phyloP scores from a whole-genome alignment of 2,888 invertebrate species.

The Heteromurus nitidus region DNA sequence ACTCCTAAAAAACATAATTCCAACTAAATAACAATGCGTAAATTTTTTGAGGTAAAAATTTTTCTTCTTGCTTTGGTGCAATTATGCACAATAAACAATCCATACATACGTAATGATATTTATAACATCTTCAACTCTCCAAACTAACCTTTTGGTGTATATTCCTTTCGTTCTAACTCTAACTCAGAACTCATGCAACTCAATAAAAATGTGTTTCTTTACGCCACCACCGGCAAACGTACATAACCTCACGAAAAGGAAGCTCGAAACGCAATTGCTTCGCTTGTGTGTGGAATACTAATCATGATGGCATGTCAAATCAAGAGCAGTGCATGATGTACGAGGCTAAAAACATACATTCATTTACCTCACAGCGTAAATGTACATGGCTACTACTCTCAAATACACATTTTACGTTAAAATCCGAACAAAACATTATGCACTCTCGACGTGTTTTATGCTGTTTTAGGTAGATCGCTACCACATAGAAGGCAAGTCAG shows the following conservation, averaged over 20 bases:
- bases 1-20: conserved; percentile 6
- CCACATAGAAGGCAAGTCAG: too few species aligned
- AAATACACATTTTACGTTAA: neutral
- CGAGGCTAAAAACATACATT: conserved; percentile 10
- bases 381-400: neutral
- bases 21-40: conserved; percentile 35
- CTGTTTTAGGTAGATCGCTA: too few species aligned
- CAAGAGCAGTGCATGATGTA: conserved; percentile 2
- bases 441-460: too few species aligned
- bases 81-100: conserved; percentile 56
- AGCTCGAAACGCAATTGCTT: neutral
- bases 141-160: too few species aligned
- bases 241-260: neutral
- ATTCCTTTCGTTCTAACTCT: neutral
- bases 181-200: too few species aligned
- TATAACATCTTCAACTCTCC: neutral
- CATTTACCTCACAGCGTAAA: neutral
- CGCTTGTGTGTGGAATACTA: conserved; percentile 30
- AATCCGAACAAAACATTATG: too few species aligned
- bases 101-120: conserved; percentile 24
- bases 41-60: conserved; percentile 41
- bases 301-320: conserved; percentile 40
- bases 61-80: conserved; percentile 21
- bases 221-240: too few species aligned
- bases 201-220: too few species aligned